A percentile compares a stretch with the other conserved stretches of the same genome.
phyloP scores from a whole-genome alignment of 2,113 vertebrate genomes.

The Xiphophorus couchianus region DNA sequence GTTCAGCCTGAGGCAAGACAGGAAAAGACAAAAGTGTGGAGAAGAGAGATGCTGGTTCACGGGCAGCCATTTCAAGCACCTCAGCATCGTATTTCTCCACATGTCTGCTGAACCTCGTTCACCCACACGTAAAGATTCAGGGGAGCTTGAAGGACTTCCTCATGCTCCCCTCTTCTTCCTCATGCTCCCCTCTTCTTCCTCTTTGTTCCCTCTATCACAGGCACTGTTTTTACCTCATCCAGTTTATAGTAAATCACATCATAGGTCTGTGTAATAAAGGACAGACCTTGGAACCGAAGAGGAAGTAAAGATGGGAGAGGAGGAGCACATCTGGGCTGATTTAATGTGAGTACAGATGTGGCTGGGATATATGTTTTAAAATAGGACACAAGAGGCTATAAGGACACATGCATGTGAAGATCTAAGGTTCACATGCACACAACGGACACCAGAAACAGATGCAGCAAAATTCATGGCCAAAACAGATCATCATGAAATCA shows the following conservation, averaged over 20 bases:
- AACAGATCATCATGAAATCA: background rate
- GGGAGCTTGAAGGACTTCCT: constrained; percentile 68
- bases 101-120: constrained; percentile 40
- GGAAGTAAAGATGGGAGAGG: constrained; percentile 37
- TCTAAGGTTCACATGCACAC: background rate
- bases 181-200: constrained; percentile 20
- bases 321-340: constrained; percentile 31
- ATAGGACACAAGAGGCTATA: constrained; percentile 42
- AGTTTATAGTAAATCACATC: constrained; percentile 67
- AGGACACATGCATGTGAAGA: constrained; percentile 36
- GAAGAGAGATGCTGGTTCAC: constrained; percentile 13
- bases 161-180: constrained; percentile 20
- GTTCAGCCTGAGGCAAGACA: constrained; percentile 12
- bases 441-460: background rate
- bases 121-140: constrained; percentile 57
- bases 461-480: background rate
- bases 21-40: constrained; percentile 6
- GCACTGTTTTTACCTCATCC: constrained; percentile 61
- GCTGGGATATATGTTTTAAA: constrained; percentile 38
- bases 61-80: constrained; percentile 35
- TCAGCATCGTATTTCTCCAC: constrained; percentile 17
- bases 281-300: constrained; percentile 41
- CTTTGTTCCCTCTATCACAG: constrained; percentile 6
- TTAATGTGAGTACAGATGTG: constrained; percentile 33
- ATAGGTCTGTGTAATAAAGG: constrained; percentile 64